Evolutionary conservation across 2,888 invertebrate genomes (phyloP).

Genomic region (Drymonia ruficornis): DNA sequence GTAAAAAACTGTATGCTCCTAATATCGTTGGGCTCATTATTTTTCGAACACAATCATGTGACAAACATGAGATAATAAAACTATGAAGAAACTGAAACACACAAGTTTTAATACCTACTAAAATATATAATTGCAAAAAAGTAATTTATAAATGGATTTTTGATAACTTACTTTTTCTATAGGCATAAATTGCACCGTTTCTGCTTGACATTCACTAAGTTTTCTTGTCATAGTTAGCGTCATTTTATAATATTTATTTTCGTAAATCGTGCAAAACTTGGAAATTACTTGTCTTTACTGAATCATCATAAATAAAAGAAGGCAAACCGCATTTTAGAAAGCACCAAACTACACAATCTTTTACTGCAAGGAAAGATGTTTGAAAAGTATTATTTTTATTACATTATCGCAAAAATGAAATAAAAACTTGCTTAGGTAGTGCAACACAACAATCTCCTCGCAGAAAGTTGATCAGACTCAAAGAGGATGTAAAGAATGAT

Average conservation of each 20-base stretch:
- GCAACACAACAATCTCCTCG: neutral
- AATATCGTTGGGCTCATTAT: too few species aligned
- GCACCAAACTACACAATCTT: conserved; percentile 14
- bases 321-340: neutral
- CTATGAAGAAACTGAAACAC: too few species aligned
- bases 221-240: conserved; percentile 79
- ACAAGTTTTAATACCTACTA: neutral
- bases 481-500: too few species aligned
- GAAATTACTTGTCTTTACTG: too few species aligned
- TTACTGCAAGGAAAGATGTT: neutral
- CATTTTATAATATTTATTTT: conserved; percentile 45
- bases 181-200: conserved; percentile 78
- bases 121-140: neutral
- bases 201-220: conserved; percentile 75
- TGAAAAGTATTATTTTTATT: conserved; percentile 1
- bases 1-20: too few species aligned
- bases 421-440: too few species aligned
- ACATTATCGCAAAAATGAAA: too few species aligned
- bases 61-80: too few species aligned
- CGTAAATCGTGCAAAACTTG: neutral
- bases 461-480: too few species aligned
- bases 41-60: too few species aligned
- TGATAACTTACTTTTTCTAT: conserved; percentile 68
- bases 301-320: neutral
- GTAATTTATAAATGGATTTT: neutral